A percentile compares a stretch with the other conserved stretches of the same genome.
phyloP scores from a whole-genome alignment of 2,797 vertebrate genomes.

The Phalanger gymnotis region DNA sequence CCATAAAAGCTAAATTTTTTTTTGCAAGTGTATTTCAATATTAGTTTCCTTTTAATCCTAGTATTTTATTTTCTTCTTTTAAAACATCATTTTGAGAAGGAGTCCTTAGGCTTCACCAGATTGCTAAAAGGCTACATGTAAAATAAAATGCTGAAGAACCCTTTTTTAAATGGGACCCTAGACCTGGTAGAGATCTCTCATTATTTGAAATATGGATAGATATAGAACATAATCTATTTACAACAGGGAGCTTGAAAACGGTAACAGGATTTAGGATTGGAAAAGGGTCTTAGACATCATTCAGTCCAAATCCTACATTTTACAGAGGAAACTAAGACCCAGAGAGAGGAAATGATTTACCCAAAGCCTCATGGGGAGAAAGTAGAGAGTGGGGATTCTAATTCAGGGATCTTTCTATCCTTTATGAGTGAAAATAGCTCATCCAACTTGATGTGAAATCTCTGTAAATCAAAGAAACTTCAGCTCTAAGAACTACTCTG shows the following conservation, averaged over 20 bases:
- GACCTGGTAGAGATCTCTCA: background rate
- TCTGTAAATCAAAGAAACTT: background rate
- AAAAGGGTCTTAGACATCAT: background rate
- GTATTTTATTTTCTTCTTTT: background rate
- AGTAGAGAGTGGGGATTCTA: background rate
- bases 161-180: background rate
- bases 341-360: background rate
- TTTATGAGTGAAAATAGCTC: background rate
- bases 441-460: background rate
- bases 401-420: background rate
- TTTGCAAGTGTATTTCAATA: background rate
- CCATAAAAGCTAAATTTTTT: background rate
- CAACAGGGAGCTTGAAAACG: background rate
- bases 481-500: background rate
- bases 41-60: background rate
- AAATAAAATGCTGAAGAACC: background rate
- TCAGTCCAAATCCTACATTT: background rate
- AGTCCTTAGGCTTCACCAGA: background rate
- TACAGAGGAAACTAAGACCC: background rate
- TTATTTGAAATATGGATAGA: background rate
- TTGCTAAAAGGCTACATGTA: background rate
- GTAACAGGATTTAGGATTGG: background rate
- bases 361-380: background rate
- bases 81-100: background rate
- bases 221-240: background rate